Base-by-base conservation (phyloP, 2,888 invertebrate species). In the Scaptomyza reducta region DNA sequence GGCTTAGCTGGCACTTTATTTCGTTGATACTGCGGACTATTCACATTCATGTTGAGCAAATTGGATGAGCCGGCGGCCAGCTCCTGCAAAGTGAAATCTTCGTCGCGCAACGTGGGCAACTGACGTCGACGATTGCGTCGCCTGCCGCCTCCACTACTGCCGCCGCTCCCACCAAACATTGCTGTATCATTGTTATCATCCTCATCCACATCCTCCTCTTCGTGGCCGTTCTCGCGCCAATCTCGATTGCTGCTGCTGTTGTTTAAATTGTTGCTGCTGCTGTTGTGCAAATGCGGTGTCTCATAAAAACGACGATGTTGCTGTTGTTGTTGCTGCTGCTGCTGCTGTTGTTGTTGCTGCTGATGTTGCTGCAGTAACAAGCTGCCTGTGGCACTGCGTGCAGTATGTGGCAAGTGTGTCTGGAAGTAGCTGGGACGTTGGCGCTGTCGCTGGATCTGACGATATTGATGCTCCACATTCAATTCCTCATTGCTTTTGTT, bases 401-500 rank as follows among this genome's bases (percentile, higher is more conserved):
- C 11, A 18, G 63, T 14, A 57, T 55, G 80, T 13, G 73, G 67
- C 14, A 63, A 4, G 45, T 57, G 64, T 1, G 55, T 40, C 27
- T 56, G 74, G 14, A 82, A 87, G 31, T 87, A 81, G 31, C 71
- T 85, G 22, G 83, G 77, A 16, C 88, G 92, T 77, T 68, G 65
- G n/a, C 84, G 74, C 44, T 89, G 92, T 89, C 80, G 91, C 13
- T 93, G 78, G 16, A 85, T 78, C 29, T 90, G 88, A n/a, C 89
- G 90, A 81, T 93, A 94, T 89, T 87, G 83, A 41, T 85, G 90
- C 44, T 89, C 82, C 64, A 83, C 69, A 66, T 88, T 88, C 18
- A 87, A 79, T 86, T 94, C 95, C 79, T 95, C 95, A 88, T 95
- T 95, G 85, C 95, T 95, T 92, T 96, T 96, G 74, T 90, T 90